Conservation (phyloP, 2,113 vertebrate species). For the Saimiri boliviensis region DNA sequence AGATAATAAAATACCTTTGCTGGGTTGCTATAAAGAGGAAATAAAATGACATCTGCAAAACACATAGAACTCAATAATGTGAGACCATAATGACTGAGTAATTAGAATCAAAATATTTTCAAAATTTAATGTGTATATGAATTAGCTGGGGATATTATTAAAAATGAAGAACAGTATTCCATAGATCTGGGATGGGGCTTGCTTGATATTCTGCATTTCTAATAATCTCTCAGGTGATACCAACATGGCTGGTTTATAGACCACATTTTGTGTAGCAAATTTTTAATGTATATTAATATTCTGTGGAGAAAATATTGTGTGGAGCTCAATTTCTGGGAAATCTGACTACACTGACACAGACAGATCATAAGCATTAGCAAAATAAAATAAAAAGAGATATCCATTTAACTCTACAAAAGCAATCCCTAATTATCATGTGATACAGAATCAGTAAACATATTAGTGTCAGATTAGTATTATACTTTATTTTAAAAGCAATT, state of each 20-base stretch:
- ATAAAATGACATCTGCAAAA: background rate
- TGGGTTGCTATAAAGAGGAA: background rate
- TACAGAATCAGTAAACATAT: background rate
- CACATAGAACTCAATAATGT: slow-evolving; percentile 8
- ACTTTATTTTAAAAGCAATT: background rate
- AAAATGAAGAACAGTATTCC: background rate
- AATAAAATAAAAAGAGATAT: background rate
- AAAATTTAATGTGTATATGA: slow-evolving; percentile 16
- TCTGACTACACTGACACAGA: background rate
- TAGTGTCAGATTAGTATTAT: background rate
- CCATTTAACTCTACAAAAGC: background rate
- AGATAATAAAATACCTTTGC: background rate
- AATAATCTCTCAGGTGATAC: background rate
- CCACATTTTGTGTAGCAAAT: background rate
- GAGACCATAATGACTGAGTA: background rate
- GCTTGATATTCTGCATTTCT: background rate
- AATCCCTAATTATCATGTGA: background rate
- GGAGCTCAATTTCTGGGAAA: background rate
- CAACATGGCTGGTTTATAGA: background rate
- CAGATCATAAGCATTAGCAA: background rate
- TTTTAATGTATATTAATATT: background rate
- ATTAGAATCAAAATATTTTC: background rate
- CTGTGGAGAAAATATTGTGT: background rate
- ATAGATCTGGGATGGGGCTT: background rate
- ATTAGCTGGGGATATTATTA: slow-evolving; percentile 20